Evolutionary conservation across 1,140 invertebrate species (phyloP).

Genomic region (Procambarus clarkii): DNA sequence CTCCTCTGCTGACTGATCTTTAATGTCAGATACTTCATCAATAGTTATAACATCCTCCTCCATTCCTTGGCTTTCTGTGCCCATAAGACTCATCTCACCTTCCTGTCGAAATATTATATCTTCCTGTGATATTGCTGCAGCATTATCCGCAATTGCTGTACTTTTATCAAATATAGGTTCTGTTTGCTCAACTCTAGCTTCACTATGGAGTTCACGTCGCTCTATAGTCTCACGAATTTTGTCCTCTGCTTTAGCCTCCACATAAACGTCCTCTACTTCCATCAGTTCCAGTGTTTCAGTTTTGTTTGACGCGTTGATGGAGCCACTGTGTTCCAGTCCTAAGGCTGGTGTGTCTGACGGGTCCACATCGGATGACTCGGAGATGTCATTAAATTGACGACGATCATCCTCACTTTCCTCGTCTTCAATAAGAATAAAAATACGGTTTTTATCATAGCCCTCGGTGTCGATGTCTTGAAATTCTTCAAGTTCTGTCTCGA

Average conservation of each 20-base stretch:
- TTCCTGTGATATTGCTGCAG: background rate
- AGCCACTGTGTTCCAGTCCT: background rate
- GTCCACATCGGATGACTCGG: slow-evolving; percentile 14
- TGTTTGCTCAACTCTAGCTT: background rate
- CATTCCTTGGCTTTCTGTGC: background rate
- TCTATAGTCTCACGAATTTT: slow-evolving; percentile 2
- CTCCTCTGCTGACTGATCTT: background rate
- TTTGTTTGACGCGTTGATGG: background rate
- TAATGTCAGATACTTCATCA: background rate
- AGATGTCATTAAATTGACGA: slow-evolving; percentile 6
- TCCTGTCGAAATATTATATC: background rate
- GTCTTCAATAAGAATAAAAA: slow-evolving; percentile 49
- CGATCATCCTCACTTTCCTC: slow-evolving; percentile 49
- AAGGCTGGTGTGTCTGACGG: background rate
- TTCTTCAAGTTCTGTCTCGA: slow-evolving; percentile 32
- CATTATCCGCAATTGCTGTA: background rate
- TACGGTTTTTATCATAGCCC: slow-evolving; percentile 26
- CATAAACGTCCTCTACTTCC: background rate
- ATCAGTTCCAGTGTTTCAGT: background rate
- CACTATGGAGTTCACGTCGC: background rate
- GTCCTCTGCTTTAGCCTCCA: background rate
- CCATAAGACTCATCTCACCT: background rate
- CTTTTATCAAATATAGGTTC: too few relatives aligned
- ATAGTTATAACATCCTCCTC: background rate
- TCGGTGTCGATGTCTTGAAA: slow-evolving; percentile 5